These are phyloP conservation scores for Colletes latitarsis DNA, from an alignment of 1,140 invertebrate genomes.

Conservation along the genomic window DNA sequence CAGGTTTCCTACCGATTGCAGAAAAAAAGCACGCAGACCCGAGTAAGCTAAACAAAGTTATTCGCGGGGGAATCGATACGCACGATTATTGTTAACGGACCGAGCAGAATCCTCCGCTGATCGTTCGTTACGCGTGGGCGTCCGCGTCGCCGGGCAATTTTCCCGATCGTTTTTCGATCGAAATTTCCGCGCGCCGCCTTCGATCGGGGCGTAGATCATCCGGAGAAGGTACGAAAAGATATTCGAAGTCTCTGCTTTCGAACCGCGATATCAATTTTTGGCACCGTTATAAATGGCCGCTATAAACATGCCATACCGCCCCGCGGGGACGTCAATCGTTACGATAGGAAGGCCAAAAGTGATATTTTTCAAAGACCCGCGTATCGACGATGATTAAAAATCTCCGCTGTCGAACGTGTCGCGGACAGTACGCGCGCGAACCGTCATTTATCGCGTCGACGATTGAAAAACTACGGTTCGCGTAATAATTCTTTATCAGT, in stretches of 20 bases:
- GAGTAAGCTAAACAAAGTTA: conserved; percentile 61
- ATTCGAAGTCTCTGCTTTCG: not conserved
- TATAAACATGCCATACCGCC: not conserved
- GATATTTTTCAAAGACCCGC: not conserved
- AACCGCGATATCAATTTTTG: not conserved
- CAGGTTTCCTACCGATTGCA: conserved; percentile 64
- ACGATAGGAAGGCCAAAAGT: not conserved
- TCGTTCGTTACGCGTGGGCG: too few relatives aligned
- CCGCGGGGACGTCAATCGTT: not conserved
- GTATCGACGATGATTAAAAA: conserved; percentile 1
- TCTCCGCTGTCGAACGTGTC: not conserved
- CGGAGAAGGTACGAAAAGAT: too few relatives aligned
- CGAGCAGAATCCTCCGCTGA: not conserved
- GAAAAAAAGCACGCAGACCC: conserved; percentile 47
- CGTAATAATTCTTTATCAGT: not conserved
- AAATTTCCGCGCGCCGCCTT: not conserved
- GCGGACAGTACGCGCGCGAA: not conserved
- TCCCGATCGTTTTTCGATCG: not conserved
- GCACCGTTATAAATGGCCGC: not conserved
- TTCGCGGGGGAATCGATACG: conserved; percentile 53
- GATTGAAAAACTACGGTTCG: too few relatives aligned
- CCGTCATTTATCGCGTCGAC: not conserved
- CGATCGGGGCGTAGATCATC: too few relatives aligned
- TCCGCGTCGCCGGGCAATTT: not conserved
- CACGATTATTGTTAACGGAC: conserved; percentile 10